phyloP scores from a whole-genome alignment of 2,888 invertebrate genomes.

The Zootermopsis nevadensis region DNA sequence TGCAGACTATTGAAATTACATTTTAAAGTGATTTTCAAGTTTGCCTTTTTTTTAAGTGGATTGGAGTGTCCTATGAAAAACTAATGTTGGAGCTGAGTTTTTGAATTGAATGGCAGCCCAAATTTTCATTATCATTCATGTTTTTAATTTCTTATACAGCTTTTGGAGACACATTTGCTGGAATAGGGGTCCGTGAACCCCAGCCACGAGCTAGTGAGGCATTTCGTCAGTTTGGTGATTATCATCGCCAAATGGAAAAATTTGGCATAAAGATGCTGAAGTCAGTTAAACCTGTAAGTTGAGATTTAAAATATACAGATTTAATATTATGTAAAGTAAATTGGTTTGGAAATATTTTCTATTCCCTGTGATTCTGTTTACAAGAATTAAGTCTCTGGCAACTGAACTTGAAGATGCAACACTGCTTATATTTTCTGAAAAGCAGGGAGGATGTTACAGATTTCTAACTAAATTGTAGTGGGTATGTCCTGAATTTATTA shows the following conservation, averaged over 20 bases:
- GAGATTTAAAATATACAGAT: too few relatives aligned
- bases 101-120: too few relatives aligned
- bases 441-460: too few relatives aligned
- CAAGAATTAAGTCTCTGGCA: neutral
- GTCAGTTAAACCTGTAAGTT: slow-evolving; percentile 85
- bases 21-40: too few relatives aligned
- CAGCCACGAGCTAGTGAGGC: slow-evolving; percentile 96
- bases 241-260: slow-evolving; percentile 92
- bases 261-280: slow-evolving; percentile 91
- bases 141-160: slow-evolving; percentile 64
- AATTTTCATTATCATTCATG: too few relatives aligned
- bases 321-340: neutral
- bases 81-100: too few relatives aligned
- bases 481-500: too few relatives aligned
- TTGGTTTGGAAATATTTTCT: neutral
- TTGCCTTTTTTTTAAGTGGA: too few relatives aligned
- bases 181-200: slow-evolving; percentile 95
- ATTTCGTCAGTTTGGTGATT: slow-evolving; percentile 93
- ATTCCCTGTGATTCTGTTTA: neutral
- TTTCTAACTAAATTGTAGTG: too few relatives aligned
- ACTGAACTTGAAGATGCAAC: neutral
- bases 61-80: too few relatives aligned
- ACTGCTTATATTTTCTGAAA: neutral
- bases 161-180: slow-evolving; percentile 94
- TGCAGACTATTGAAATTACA: too few relatives aligned